These are phyloP conservation scores for Allophyes oxyacanthae DNA, from an alignment of 2,888 invertebrate genomes.

Conservation along the genomic window DNA sequence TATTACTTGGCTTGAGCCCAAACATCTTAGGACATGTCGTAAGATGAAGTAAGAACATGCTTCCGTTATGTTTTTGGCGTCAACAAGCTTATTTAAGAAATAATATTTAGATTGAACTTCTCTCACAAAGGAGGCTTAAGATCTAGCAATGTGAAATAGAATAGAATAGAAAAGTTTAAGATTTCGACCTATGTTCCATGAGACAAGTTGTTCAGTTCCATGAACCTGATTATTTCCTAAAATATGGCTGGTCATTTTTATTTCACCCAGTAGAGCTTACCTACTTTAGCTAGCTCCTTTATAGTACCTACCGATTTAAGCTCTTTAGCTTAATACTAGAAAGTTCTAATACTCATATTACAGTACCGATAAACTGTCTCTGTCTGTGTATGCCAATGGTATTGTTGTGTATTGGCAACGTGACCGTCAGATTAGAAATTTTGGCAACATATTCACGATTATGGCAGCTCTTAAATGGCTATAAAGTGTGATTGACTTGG, in stretches of 20 bases:
- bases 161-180: too few species aligned
- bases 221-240: too few species aligned
- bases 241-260: too few species aligned
- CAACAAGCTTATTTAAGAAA: slow-evolving; percentile 13
- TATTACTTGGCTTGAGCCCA: slow-evolving; percentile 58
- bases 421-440: slow-evolving; percentile 46
- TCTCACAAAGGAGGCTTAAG: too few species aligned
- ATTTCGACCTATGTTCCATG: too few species aligned
- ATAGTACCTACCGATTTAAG: too few species aligned
- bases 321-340: slow-evolving; percentile 16
- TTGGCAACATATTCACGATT: slow-evolving; percentile 51
- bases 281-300: too few species aligned
- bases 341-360: slow-evolving; percentile 6
- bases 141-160: too few species aligned
- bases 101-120: neutral
- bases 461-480: slow-evolving; percentile 40
- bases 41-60: slow-evolving; percentile 41
- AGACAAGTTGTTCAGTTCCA: too few species aligned
- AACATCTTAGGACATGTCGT: slow-evolving; percentile 42
- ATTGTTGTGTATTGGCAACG: slow-evolving; percentile 41
- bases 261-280: too few species aligned
- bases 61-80: slow-evolving; percentile 24
- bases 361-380: slow-evolving; percentile 16
- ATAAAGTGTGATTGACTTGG: slow-evolving; percentile 44
- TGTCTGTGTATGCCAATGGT: slow-evolving; percentile 27